Percentiles rank a stretch among this genome's conserved stretches.
phyloP scores from a whole-genome alignment of 2,888 invertebrate species.

The Apotomis turbidana region DNA sequence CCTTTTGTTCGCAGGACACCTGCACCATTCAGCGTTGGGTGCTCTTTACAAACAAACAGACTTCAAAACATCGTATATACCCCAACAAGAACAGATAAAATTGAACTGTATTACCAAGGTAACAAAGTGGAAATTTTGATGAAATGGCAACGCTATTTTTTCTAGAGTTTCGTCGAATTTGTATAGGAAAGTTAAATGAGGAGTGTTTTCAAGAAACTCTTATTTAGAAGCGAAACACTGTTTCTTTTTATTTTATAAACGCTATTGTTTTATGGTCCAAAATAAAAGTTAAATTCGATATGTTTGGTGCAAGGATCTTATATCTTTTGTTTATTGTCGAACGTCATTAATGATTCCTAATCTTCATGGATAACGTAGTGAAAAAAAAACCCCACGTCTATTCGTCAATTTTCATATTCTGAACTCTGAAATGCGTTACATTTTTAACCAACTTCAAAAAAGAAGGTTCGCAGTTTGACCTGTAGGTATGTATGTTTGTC shows the following conservation, averaged over 20 bases:
- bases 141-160: conserved; percentile 44
- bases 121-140: conserved; percentile 24
- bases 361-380: too few relatives aligned
- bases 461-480: too few relatives aligned
- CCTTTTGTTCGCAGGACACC: conserved; percentile 78
- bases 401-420: too few relatives aligned
- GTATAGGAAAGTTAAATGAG: conserved; percentile 60
- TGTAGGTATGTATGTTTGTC: too few relatives aligned
- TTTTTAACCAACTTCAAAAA: too few relatives aligned
- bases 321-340: not conserved
- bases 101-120: not conserved
- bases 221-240: conserved; percentile 52
- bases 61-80: conserved; percentile 54
- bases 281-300: not conserved
- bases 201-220: conserved; percentile 55
- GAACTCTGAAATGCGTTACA: too few relatives aligned
- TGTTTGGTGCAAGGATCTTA: not conserved
- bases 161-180: conserved; percentile 60
- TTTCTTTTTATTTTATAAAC: conserved; percentile 38
- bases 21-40: conserved; percentile 77
- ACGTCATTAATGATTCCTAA: not conserved
- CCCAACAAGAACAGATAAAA: conserved; percentile 9
- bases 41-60: conserved; percentile 68
- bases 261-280: conserved; percentile 5
- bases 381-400: too few relatives aligned